A percentile compares a stretch with the other conserved stretches of the same genome.
Conservation (phyloP, 2,888 invertebrate genomes). For the Coelopa pilipes region DNA sequence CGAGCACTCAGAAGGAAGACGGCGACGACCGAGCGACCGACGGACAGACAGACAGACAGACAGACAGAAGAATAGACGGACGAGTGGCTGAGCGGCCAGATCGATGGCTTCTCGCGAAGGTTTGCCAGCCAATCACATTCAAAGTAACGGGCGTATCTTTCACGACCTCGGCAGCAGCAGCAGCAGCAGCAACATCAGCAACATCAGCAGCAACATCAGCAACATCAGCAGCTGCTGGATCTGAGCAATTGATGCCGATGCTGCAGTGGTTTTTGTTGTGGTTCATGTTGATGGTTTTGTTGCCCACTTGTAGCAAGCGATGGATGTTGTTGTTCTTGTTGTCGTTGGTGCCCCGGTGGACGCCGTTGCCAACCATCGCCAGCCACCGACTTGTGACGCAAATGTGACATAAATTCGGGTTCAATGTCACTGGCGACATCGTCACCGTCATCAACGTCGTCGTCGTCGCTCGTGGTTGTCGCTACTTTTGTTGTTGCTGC, state of each 20-base stretch:
- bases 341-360: conserved; percentile 8
- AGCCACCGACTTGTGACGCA: conserved; percentile 24
- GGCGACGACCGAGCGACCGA: neutral
- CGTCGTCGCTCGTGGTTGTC: neutral
- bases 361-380: neutral
- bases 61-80: neutral
- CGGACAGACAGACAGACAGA: conserved; percentile 19
- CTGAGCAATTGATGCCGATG: too few species aligned
- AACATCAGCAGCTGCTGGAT: too few species aligned
- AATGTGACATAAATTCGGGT: conserved; percentile 39
- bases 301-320: conserved; percentile 36
- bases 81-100: neutral
- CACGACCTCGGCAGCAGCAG: neutral
- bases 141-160: conserved; percentile 32
- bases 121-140: conserved; percentile 19
- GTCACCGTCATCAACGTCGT: conserved; percentile 8
- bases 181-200: neutral
- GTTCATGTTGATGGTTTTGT: conserved; percentile 16
- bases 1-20: neutral
- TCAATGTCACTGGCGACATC: neutral
- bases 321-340: conserved; percentile 23
- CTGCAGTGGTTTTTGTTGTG: neutral
- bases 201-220: neutral
- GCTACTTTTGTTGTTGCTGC: too few species aligned
- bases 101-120: conserved; percentile 13